Base-by-base conservation (phyloP, 2,113 vertebrate genomes). In the Gallinago undulata region DNA sequence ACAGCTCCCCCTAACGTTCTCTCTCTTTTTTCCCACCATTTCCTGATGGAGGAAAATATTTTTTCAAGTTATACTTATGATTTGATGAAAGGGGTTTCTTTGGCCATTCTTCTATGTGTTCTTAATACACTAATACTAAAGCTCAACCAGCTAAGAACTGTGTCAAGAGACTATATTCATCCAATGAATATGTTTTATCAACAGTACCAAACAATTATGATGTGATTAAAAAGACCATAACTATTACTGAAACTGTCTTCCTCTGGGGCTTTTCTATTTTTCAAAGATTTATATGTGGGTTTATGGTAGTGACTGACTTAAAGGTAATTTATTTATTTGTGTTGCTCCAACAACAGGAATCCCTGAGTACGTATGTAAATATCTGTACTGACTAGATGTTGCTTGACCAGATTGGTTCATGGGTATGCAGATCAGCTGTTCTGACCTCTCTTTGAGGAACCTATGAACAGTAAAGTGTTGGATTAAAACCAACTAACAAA, bases 1-100 rank as follows among this genome's bases (percentile, higher is more conserved):
- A 97, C 85, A 94, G 96, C 97, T 94, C 97, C 96, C 96, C 94
- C 97, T 97, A 68, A 47, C 10, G 96, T 37, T 93, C 1, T 1
- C 6, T 75, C 7, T 63, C 11, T 57, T 73, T 77, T 37, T 78
- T 45, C 11, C 11, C 12, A 47, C 19, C 51, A 16, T 70, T 78
- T 93, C 8, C n/a, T 37, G 37, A 51, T 9, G 11, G 15, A 27
- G 13, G 1, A 9, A 7, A 41, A 35, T 45, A 45, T 45, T 31
- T 66, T 66, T 43, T 53, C 8, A 31, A 39, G 8, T 70, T 84
- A 14, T 30, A 41, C 6, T 19, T 47, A 48, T 8, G 25, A 31
- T 78, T 48, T 68, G 27, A 93, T 84, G 74, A 82, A 84, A 13
- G 2, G 2, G 4, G 12, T 41, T 92, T 83, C 53, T 87, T 83